These are phyloP conservation scores for Potamilus streckersoni DNA, from an alignment of 1,140 invertebrate species.

Conservation along the genomic window DNA sequence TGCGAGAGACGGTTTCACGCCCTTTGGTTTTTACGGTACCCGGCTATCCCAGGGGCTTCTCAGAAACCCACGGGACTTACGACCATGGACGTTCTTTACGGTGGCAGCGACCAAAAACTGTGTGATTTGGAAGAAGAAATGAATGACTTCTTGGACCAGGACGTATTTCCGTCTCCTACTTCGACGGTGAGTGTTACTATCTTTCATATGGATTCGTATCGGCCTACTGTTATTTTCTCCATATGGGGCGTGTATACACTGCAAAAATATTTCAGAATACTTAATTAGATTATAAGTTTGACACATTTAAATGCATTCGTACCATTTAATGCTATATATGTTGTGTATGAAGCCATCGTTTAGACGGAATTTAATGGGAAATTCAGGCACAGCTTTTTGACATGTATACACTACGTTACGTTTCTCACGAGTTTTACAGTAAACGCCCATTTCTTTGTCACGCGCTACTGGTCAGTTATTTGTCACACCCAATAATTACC, in stretches of 20 bases:
- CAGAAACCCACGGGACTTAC: conserved; percentile 49
- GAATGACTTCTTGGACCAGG: conserved; percentile 52
- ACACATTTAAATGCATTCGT: neutral
- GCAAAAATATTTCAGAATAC: neutral
- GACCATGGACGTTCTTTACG: conserved; percentile 62
- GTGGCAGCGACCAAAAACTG: conserved; percentile 55
- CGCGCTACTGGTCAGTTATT: no score
- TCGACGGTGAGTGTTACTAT: conserved; percentile 33
- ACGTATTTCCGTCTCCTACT: conserved; percentile 49
- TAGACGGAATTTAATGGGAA: neutral
- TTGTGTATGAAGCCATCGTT: neutral
- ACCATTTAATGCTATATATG: neutral
- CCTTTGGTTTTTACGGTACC: conserved; percentile 24
- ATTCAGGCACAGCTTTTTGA: neutral
- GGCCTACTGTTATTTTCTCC: neutral
- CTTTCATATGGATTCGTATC: neutral
- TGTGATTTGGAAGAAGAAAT: conserved; percentile 56
- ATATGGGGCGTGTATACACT: no score
- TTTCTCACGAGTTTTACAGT: no score
- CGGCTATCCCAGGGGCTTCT: conserved; percentile 54
- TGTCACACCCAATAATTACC: no score
- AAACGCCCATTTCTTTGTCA: no score
- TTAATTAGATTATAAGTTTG: neutral
- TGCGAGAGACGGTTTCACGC: no score
- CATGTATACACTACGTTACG: neutral